Conservation (phyloP, 2,797 vertebrate genomes). For the Lagocephalus sceleratus region DNA sequence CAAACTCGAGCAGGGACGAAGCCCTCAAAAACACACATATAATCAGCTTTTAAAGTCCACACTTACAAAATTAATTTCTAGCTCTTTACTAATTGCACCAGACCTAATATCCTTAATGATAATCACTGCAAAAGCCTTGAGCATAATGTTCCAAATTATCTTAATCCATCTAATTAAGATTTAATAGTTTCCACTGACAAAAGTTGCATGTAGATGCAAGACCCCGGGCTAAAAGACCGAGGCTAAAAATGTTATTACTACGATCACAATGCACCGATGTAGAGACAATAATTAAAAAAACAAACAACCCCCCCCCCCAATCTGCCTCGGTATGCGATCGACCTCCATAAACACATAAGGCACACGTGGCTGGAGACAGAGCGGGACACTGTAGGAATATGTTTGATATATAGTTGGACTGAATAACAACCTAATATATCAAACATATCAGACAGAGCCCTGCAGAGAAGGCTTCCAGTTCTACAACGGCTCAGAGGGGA, state of each 20-base stretch:
- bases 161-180: background rate
- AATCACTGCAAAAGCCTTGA: background rate
- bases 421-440: conserved; percentile 99
- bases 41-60: too few species aligned
- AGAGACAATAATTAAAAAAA: conserved; percentile 34
- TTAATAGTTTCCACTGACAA: too few species aligned
- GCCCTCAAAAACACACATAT: background rate
- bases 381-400: conserved; percentile 99
- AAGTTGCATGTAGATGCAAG: too few species aligned
- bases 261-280: conserved; percentile 29
- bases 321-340: conserved; percentile 44
- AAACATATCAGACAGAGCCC: conserved; percentile 99
- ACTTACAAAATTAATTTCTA: too few species aligned
- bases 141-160: conserved; percentile 2
- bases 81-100: too few species aligned
- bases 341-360: conserved; percentile 71
- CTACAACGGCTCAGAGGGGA: conserved; percentile 76
- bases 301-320: conserved; percentile 27
- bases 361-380: conserved; percentile 88
- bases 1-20: background rate
- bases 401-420: conserved; percentile 99
- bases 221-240: background rate
- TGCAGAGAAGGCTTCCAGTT: conserved; percentile 94
- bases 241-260: conserved; percentile 6
- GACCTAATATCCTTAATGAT: background rate